Evolutionary conservation across 2,113 vertebrate species (phyloP).

Genomic region (Lota lota): DNA sequence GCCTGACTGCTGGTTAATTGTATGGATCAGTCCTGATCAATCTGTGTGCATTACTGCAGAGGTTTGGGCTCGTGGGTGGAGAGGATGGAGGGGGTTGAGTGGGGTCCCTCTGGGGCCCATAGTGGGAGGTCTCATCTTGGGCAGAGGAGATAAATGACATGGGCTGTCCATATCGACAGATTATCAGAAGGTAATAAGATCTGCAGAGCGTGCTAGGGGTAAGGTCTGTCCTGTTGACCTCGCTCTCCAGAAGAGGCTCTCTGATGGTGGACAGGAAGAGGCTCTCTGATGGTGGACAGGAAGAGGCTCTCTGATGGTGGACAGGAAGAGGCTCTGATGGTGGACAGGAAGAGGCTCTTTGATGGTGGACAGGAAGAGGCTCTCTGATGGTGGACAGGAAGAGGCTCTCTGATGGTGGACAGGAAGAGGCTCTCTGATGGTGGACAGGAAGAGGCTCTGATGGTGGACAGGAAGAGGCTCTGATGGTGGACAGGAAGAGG

Average conservation of each 20-base stretch:
- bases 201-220: neutral
- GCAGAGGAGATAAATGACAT: neutral
- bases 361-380: no score
- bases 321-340: no score
- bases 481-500: no score
- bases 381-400: no score
- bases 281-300: no score
- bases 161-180: slow-evolving; percentile 7
- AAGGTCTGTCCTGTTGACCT: neutral
- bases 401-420: no score
- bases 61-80: neutral
- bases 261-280: neutral
- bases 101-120: slow-evolving; percentile 9
- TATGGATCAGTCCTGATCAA: slow-evolving; percentile 51
- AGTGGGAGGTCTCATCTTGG: slow-evolving; percentile 24
- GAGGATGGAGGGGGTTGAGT: neutral
- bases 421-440: neutral
- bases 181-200: slow-evolving; percentile 13
- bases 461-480: neutral
- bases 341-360: neutral
- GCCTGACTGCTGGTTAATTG: slow-evolving; percentile 49
- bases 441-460: no score
- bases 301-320: no score
- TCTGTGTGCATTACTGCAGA: slow-evolving; percentile 36
- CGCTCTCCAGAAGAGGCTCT: neutral